Evolutionary conservation across 2,797 vertebrate genomes (phyloP).

Genomic region (Alouatta caraya): DNA sequence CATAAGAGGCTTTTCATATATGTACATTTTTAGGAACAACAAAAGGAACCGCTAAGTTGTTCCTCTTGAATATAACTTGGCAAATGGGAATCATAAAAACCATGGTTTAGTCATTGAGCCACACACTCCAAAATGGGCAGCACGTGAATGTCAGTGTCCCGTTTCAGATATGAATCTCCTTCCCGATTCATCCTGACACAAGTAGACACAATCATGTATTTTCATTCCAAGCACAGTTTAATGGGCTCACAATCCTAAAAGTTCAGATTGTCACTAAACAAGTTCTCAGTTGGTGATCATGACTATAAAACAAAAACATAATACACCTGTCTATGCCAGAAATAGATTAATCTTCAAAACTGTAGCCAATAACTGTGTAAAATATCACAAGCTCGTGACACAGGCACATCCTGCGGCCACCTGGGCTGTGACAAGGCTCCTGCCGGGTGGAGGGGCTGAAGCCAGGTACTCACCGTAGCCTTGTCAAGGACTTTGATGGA

Average conservation of each 20-base stretch:
- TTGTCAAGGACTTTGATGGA: conserved; percentile 99
- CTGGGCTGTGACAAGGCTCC: background rate
- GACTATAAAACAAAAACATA: too few relatives aligned
- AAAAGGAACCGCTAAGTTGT: background rate
- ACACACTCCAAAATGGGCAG: background rate
- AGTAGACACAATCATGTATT: fast-evolving
- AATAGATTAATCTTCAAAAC: background rate
- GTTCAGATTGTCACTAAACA: background rate
- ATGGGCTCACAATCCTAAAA: background rate
- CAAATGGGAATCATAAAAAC: fast-evolving
- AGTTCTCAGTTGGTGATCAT: background rate
- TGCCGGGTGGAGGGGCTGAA: fast-evolving
- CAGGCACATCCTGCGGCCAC: background rate
- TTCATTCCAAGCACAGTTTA: background rate
- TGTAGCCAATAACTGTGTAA: fast-evolving
- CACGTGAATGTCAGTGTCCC: fast-evolving
- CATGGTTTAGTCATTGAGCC: fast-evolving
- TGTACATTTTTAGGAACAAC: background rate
- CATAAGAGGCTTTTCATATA: background rate
- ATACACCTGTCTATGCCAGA: fast-evolving
- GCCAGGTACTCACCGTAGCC: conserved; percentile 91
- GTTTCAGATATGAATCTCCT: fast-evolving
- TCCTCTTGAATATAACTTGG: background rate
- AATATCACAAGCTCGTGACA: fast-evolving
- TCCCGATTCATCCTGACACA: fast-evolving